phyloP scores from a whole-genome alignment of 2,888 invertebrate genomes.

The Xestia xanthographa region DNA sequence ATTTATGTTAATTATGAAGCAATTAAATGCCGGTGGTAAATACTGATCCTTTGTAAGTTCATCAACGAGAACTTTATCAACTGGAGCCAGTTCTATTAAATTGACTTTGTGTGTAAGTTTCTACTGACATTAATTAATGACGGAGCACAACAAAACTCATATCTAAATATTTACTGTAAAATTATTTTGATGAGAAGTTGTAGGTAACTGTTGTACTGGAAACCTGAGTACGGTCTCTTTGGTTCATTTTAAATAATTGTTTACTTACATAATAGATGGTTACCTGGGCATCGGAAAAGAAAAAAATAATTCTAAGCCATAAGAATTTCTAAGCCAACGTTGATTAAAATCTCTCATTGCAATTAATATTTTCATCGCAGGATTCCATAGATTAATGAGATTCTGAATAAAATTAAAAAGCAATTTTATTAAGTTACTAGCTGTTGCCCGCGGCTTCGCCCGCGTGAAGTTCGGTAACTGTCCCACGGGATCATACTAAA shows the following conservation, averaged over 20 bases:
- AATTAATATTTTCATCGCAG: neutral
- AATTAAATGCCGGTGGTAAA: constrained; percentile 3
- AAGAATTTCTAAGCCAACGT: neutral
- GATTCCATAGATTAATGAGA: neutral
- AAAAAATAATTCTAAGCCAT: too few species aligned
- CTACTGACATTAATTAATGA: constrained; percentile 28
- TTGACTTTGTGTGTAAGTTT: constrained; percentile 33
- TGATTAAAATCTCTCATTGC: constrained; percentile 1
- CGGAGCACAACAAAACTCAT: neutral
- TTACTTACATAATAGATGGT: neutral
- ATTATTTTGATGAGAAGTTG: neutral
- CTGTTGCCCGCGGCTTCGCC: too few species aligned
- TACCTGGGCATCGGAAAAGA: neutral
- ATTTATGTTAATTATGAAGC: constrained; percentile 17
- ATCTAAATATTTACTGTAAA: neutral
- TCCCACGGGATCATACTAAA: too few species aligned
- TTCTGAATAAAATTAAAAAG: neutral
- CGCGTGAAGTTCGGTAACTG: too few species aligned
- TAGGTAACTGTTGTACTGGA: too few species aligned
- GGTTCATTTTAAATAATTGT: neutral
- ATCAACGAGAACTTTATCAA: constrained; percentile 18
- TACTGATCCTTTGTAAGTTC: constrained; percentile 24
- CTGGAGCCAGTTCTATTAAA: constrained; percentile 16
- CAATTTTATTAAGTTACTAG: neutral
- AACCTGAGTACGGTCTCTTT: too few species aligned